Conservation (phyloP, 2,113 vertebrate species). For the Microcebus griseorufus region DNA sequence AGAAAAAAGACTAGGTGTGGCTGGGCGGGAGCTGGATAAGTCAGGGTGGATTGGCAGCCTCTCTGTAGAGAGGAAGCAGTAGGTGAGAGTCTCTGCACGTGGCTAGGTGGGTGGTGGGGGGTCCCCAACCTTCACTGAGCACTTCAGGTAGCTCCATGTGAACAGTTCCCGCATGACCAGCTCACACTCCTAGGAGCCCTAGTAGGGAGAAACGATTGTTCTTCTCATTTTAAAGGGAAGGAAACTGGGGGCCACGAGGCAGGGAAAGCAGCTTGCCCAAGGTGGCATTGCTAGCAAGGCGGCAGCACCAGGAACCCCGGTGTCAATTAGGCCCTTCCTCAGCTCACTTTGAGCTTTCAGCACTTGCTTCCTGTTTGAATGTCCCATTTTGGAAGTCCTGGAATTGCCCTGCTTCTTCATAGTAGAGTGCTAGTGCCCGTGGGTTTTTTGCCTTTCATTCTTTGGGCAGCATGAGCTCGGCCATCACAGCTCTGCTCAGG, state of each 20-base stretch:
- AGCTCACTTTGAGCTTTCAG: background rate
- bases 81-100: background rate
- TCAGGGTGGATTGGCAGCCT: background rate
- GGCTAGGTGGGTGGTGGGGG: background rate
- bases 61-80: background rate
- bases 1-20: background rate
- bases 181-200: background rate
- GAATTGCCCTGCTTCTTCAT: background rate
- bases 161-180: background rate
- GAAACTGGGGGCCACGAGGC: background rate
- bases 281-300: background rate
- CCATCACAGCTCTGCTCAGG: background rate
- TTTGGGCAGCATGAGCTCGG: background rate
- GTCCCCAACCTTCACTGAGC: background rate
- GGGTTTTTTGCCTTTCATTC: background rate
- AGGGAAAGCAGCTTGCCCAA: background rate
- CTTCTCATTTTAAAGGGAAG: background rate
- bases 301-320: background rate
- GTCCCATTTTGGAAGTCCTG: background rate
- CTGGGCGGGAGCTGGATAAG: background rate
- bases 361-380: background rate
- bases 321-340: background rate
- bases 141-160: background rate
- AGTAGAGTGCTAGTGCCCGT: background rate
- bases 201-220: background rate